Base-by-base conservation (phyloP, 64 coral and sea anemone genomes). In the Montipora capricornis region DNA sequence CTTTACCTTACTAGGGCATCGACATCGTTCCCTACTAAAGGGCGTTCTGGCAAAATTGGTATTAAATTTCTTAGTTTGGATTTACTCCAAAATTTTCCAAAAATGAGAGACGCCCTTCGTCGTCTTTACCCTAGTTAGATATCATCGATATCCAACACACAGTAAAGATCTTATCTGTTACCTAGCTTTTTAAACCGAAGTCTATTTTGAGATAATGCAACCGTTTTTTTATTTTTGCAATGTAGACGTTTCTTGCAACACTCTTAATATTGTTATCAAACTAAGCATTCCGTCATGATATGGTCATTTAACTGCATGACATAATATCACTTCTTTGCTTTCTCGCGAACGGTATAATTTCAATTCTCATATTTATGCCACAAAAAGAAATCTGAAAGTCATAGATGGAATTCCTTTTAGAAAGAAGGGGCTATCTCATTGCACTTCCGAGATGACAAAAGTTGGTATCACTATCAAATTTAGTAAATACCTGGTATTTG, bases 241-340 rank as follows among this genome's bases (percentile, higher is more conserved):
- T 86, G 68, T 50, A 20, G 10, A 4, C 17, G 37, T 86, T 47
- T 49, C 22, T 4, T 19, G 59, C 59, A 71, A 49, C 7, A 86
- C 10, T 20, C 44, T 20, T 3, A 50, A 86, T 16, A 51, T 86
- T 86, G 66, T 86, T 70, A 84, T 84, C 13, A 53, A 84, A 71
- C 46, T 86, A 15, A 86, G 66, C 82, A 86, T 86, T 86, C 82
- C 82, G 66, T 86, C 62, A 50, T 86, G 82, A 86, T 86, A 86
- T 86, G 82, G 82, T 86, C 68, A 86, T 86, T 71, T 71, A 73
- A n/a, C 82, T 50, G 22, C 64, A 86, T 86, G 82, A 86, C 61
- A 86, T 86, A 86, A 73, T 73, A 53, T 47, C 12, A 20, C 8
- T 71, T 49, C 4, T 11, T 10, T 19, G 47, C 76, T 24, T 71